Evolutionary conservation across 2,113 vertebrate genomes (phyloP).

Genomic region (Mobula hypostoma): DNA sequence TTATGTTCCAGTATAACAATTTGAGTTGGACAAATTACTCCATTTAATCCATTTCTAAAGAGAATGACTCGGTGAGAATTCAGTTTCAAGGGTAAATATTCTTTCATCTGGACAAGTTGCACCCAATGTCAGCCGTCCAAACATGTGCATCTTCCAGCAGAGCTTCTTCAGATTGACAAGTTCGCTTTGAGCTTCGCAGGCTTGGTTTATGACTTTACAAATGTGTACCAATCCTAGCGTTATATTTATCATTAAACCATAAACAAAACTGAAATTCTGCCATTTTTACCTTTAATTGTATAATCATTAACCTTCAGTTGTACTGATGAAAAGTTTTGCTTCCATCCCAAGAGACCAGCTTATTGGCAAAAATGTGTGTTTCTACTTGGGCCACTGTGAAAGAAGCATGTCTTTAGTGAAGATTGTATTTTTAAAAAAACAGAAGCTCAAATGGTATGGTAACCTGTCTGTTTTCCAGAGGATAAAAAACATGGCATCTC

Average conservation of each 20-base stretch:
- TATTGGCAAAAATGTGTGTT: no score
- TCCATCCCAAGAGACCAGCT: not conserved
- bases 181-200: not conserved
- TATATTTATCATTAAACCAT: not conserved
- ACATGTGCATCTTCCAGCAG: not conserved
- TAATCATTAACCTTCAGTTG: not conserved
- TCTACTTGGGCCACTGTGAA: not conserved
- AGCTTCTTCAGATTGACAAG: not conserved
- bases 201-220: not conserved
- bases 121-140: not conserved
- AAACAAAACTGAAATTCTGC: not conserved
- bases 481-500: not conserved
- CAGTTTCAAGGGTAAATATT: not conserved
- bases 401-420: not conserved
- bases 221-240: not conserved
- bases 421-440: not conserved
- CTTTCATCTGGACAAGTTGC: not conserved
- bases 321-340: not conserved
- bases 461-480: constrained; percentile 55
- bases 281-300: not conserved
- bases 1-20: not conserved
- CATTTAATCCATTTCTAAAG: not conserved
- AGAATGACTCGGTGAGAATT: not conserved
- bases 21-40: not conserved
- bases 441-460: not conserved